These are phyloP conservation scores for Escarpia spicata DNA, from an alignment of 2,888 invertebrate genomes.

Conservation along the genomic window DNA sequence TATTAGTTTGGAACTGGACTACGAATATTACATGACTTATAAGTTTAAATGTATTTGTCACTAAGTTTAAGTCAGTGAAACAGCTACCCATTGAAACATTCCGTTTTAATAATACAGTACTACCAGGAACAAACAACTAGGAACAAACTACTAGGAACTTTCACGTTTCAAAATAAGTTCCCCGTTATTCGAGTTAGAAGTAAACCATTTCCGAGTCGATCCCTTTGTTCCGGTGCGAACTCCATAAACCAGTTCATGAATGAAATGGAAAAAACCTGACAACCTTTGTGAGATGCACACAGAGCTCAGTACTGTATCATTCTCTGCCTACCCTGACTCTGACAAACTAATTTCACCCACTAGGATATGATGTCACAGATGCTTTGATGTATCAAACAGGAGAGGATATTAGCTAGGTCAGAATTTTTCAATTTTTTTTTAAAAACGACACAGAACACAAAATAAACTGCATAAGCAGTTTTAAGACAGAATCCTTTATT, in stretches of 20 bases:
- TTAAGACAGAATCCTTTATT: too few relatives aligned
- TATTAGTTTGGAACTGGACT: too few relatives aligned
- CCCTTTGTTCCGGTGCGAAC: background rate
- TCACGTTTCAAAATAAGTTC: too few relatives aligned
- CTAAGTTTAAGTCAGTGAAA: background rate
- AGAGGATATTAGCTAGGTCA: background rate
- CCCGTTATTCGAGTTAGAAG: too few relatives aligned
- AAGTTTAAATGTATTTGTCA: background rate
- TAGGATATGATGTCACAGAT: background rate
- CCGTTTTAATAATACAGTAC: background rate
- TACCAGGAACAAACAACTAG: background rate
- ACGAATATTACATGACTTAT: too few relatives aligned
- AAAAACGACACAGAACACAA: too few relatives aligned
- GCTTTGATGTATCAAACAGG: background rate
- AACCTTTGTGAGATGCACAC: background rate
- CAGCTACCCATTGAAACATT: background rate
- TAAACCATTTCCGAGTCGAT: background rate
- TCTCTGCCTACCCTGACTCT: background rate
- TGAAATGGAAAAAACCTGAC: background rate
- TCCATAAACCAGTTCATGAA: background rate
- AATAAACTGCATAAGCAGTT: too few relatives aligned
- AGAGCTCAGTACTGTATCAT: background rate
- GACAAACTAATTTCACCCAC: background rate
- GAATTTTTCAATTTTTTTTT: too few relatives aligned
- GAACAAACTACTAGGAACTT: too few relatives aligned